Evolutionary conservation across 53 echinoderm and acorn worm genomes (phyloP).

Genomic region (Hippasteria phrygiana): DNA sequence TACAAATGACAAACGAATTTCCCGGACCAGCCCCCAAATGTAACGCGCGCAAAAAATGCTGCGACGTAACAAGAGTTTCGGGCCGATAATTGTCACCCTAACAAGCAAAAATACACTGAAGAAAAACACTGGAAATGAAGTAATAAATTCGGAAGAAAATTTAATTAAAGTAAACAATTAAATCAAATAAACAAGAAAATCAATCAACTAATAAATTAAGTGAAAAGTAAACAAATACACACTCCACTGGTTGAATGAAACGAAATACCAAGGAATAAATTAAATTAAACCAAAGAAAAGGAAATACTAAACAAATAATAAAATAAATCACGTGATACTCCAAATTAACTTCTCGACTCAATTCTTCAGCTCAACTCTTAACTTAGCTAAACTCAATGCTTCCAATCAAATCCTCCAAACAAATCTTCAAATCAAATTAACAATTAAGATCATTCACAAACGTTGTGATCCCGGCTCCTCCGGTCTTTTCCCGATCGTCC

Average conservation of each 20-base stretch:
- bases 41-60: slow-evolving; percentile 11
- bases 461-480: neutral
- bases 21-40: slow-evolving; percentile 56
- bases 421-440: neutral
- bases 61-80: neutral
- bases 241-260: neutral
- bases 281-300: neutral
- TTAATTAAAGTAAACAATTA: neutral
- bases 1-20: slow-evolving; percentile 8
- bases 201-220: too few relatives aligned
- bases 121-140: neutral
- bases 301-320: neutral
- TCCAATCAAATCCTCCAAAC: neutral
- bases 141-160: neutral
- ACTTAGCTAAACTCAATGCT: neutral
- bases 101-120: slow-evolving; percentile 3
- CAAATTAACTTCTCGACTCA: neutral
- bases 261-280: neutral
- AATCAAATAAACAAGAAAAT: too few relatives aligned
- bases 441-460: neutral
- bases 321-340: neutral
- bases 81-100: slow-evolving; percentile 34
- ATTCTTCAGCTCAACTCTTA: neutral
- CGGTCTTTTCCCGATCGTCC: neutral
- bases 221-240: neutral